Evolutionary conservation across 1,140 invertebrate genomes (phyloP).

Genomic region (Dinothrombium tinctorium): DNA sequence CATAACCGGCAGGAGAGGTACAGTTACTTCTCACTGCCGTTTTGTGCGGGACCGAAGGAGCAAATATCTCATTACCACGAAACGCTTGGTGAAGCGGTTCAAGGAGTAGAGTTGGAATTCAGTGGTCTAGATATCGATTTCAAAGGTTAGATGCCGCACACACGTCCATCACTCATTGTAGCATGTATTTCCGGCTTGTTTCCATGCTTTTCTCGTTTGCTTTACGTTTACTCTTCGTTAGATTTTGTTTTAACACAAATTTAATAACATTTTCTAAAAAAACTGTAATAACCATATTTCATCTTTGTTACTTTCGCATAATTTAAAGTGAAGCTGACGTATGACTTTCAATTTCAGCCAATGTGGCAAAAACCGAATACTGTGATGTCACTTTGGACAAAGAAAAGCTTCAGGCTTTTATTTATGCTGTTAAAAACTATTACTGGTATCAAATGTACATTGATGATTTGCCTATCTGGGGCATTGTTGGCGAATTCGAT

Average conservation of each 20-base stretch:
- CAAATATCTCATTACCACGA: constrained; percentile 94
- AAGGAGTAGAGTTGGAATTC: constrained; percentile 90
- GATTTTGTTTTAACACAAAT: background rate
- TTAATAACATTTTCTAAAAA: background rate
- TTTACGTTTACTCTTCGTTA: background rate
- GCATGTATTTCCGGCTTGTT: background rate
- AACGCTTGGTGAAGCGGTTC: constrained; percentile 85
- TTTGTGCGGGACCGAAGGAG: constrained; percentile 77
- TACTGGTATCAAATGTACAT: constrained; percentile 99
- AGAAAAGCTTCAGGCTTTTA: constrained; percentile 67
- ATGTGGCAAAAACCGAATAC: constrained; percentile 47
- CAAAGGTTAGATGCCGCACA: constrained; percentile 24
- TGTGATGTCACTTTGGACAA: constrained; percentile 65
- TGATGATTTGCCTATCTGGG: constrained; percentile 94
- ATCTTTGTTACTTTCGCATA: background rate
- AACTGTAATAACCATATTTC: background rate
- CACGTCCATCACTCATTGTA: background rate
- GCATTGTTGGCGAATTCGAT: constrained; percentile 71
- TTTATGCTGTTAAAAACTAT: constrained; percentile 94
- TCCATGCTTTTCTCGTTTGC: background rate
- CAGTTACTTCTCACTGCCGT: constrained; percentile 88
- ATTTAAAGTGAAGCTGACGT: no score
- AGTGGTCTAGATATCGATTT: constrained; percentile 88
- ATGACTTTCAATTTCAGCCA: no score
- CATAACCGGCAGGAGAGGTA: constrained; percentile 98